Base-by-base conservation (phyloP, 2,888 invertebrate genomes). In the Linnaemya tessellans region DNA sequence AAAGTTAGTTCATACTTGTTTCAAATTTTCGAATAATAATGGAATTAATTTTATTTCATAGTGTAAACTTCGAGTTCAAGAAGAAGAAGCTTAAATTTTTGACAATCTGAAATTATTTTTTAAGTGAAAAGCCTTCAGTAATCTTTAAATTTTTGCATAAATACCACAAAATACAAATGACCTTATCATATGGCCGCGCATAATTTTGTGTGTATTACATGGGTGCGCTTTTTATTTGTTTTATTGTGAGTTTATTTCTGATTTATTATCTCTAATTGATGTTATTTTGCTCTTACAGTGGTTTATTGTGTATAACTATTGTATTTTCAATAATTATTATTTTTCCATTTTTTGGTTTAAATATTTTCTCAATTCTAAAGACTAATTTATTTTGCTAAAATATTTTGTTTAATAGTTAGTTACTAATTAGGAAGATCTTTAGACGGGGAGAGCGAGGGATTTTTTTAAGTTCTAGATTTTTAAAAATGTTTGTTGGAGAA, bases 201-300 rank as follows among this genome's bases (percentile, higher is more conserved):
- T 18, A 15, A 22, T 22, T 43, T 5, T 30, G 41, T n/a, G n/a
- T n/a, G 2, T 46, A 22, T 0, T 43, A 1, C 30, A 20, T 65
- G 46, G 25, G 49, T 46, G 30, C n/a, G n/a, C 18, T 15, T 22
- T 51, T 49, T 67, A 15, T 77, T 43, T 15, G 13, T 54, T 60
- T 60, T 43, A 46, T 13, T 65, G 64, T 30, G 43, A 1, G 15
- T 43, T 18, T 60, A 71, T 11, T 79, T 20, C 2, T 62, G n/a
- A 74, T 30, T 20, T 30, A 60, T 84, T 73, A 80, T 10, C 30
- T 77, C 77, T 84, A 71, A 73, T 84, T 84, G 84, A 80, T 84
- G 84, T 84, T 80, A 74, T 67, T 73, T 80, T 58, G 79, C 73
- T 84, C 84, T 84, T 80, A 84, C 84, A 84, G 84, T 84, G 84